Conservation (phyloP, 2,888 invertebrate genomes). For the Cephonodes hylas region DNA sequence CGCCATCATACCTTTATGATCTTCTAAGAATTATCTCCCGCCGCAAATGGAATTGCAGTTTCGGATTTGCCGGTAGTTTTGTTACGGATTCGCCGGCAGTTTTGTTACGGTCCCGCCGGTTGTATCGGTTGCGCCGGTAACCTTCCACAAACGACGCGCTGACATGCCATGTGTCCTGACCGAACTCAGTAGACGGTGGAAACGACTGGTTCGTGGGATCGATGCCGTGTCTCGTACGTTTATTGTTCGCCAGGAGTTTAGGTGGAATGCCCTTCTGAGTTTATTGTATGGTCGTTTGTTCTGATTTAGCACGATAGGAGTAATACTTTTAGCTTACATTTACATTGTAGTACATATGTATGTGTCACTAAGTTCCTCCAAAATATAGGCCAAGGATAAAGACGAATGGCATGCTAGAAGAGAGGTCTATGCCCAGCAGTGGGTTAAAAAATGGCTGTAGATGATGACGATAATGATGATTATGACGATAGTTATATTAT, state of each 20-base stretch:
- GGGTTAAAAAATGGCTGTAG: too few species aligned
- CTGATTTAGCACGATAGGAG: not conserved
- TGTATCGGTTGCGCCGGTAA: not conserved
- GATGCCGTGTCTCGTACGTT: not conserved
- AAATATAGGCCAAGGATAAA: too few species aligned
- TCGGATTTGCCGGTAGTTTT: not conserved
- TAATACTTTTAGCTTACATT: not conserved
- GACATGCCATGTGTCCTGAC: slow-evolving; percentile 36
- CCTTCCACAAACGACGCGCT: slow-evolving; percentile 19
- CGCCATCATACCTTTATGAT: not conserved
- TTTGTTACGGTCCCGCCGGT: not conserved
- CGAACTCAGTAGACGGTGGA: slow-evolving; percentile 20
- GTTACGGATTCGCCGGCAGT: not conserved
- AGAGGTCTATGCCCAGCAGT: too few species aligned
- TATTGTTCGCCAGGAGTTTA: not conserved
- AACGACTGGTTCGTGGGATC: not conserved
- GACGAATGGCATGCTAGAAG: too few species aligned
- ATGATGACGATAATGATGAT: too few species aligned
- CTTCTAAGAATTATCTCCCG: not conserved
- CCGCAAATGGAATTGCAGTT: slow-evolving; percentile 6
- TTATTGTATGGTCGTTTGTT: not conserved
- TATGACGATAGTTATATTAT: too few species aligned
- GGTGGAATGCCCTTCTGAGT: not conserved
- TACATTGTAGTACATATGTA: too few species aligned
- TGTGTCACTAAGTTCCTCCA: too few species aligned